Evolutionary conservation across 1,140 invertebrate genomes (phyloP).

Genomic region (Tigriopus japonicus): DNA sequence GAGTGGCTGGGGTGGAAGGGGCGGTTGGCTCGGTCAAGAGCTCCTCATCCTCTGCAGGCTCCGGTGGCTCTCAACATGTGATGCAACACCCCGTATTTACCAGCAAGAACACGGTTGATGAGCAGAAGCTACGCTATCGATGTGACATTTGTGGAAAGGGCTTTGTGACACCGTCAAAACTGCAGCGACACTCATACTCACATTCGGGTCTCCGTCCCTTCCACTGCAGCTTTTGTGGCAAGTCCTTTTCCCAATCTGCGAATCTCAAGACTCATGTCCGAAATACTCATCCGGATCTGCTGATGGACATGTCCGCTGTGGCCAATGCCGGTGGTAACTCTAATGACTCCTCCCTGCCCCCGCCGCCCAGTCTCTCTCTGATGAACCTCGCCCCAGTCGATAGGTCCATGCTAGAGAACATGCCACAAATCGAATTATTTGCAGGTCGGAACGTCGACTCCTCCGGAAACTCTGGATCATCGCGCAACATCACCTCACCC

Average conservation of each 20-base stretch:
- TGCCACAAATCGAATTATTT: too few species aligned
- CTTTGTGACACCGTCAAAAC: slow-evolving; percentile 38
- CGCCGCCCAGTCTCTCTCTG: background rate
- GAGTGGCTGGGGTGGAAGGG: background rate
- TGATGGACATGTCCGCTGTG: background rate
- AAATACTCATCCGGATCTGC: background rate
- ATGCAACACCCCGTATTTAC: too few species aligned
- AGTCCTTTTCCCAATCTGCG: slow-evolving; percentile 31
- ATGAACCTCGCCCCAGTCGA: background rate
- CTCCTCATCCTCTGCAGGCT: background rate
- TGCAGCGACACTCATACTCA: slow-evolving; percentile 37
- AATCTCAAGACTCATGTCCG: slow-evolving; percentile 1
- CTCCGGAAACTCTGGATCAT: too few species aligned
- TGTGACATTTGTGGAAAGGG: slow-evolving; percentile 36
- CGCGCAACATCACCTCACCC: too few species aligned
- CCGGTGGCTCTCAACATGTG: background rate
- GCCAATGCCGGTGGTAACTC: too few species aligned
- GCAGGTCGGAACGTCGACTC: too few species aligned
- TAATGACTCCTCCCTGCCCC: background rate
- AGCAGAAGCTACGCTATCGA: slow-evolving; percentile 21
- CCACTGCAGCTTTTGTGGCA: slow-evolving; percentile 40
- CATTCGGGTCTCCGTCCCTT: slow-evolving; percentile 48
- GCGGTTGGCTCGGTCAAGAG: background rate
- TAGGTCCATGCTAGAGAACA: too few species aligned
- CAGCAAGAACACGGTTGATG: too few species aligned